Conservation (phyloP, 2,113 vertebrate species). For the Sylvia atricapilla region DNA sequence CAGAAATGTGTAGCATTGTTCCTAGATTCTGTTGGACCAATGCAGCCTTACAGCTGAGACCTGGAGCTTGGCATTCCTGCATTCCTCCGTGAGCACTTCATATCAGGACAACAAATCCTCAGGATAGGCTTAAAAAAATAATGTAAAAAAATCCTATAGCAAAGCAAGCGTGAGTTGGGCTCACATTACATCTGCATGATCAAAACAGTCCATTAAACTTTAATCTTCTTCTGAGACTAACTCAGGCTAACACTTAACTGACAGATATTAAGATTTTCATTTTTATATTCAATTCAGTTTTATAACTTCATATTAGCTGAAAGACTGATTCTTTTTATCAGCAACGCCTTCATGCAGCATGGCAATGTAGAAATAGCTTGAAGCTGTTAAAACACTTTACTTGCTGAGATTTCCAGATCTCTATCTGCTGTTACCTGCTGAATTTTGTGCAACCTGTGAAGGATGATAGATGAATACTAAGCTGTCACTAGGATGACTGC, state of each 20-base stretch:
- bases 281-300: not conserved
- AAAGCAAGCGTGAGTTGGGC: not conserved
- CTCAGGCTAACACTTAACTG: slow-evolving; percentile 1
- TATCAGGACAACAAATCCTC: not conserved
- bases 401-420: not conserved
- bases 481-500: not conserved
- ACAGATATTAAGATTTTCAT: not conserved
- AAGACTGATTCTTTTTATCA: slow-evolving; percentile 46
- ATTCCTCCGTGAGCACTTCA: not conserved
- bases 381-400: slow-evolving; percentile 42
- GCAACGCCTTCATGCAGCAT: not conserved
- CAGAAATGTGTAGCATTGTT: not conserved
- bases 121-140: not conserved
- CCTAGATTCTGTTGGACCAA: not conserved
- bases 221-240: slow-evolving; percentile 33
- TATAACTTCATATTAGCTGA: slow-evolving; percentile 10
- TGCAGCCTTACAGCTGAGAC: not conserved
- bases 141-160: not conserved
- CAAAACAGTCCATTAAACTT: slow-evolving; percentile 34
- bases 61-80: not conserved
- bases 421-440: not conserved
- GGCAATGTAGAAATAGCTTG: slow-evolving; percentile 13
- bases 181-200: not conserved
- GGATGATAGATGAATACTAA: not conserved
- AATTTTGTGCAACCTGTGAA: not conserved